These are phyloP conservation scores for Phytoseiulus persimilis DNA, from an alignment of 2,888 invertebrate species.

Conservation along the genomic window DNA sequence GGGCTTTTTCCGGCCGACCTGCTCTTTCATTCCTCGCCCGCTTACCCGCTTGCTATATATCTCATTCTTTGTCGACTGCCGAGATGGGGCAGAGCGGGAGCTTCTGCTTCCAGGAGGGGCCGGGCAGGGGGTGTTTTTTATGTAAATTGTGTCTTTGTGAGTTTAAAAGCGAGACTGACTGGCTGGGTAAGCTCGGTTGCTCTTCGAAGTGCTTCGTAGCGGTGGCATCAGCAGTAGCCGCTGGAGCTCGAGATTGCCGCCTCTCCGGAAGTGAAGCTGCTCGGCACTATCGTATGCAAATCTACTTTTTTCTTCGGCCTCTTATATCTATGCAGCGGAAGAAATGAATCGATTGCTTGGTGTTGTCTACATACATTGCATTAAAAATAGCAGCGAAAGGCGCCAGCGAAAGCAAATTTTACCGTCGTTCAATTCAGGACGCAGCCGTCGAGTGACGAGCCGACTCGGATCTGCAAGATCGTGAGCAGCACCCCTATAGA, in stretches of 20 bases:
- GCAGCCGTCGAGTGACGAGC: too few relatives aligned
- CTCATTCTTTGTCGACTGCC: background rate
- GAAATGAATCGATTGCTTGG: background rate
- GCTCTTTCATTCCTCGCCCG: background rate
- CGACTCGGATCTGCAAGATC: too few relatives aligned
- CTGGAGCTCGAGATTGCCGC: background rate
- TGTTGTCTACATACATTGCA: background rate
- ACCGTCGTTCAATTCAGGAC: too few relatives aligned
- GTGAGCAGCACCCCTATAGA: too few relatives aligned
- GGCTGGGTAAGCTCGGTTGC: conserved; percentile 14
- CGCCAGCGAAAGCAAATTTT: background rate
- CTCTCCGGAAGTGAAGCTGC: background rate
- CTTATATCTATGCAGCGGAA: background rate
- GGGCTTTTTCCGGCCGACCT: conserved; percentile 5
- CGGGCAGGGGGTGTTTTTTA: conserved; percentile 36
- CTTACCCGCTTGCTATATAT: background rate
- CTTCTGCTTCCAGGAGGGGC: background rate
- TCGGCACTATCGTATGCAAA: background rate
- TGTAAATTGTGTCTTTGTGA: conserved; percentile 38
- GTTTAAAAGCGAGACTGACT: conserved; percentile 32
- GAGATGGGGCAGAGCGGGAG: background rate
- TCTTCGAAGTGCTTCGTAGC: background rate
- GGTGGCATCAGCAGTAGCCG: background rate
- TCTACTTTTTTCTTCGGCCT: background rate
- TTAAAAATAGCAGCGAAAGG: background rate